A percentile compares a stretch with the other conserved stretches of the same genome.
Evolutionary conservation across 2,797 vertebrate species (phyloP).

Genomic region (Neostethus bicornis): DNA sequence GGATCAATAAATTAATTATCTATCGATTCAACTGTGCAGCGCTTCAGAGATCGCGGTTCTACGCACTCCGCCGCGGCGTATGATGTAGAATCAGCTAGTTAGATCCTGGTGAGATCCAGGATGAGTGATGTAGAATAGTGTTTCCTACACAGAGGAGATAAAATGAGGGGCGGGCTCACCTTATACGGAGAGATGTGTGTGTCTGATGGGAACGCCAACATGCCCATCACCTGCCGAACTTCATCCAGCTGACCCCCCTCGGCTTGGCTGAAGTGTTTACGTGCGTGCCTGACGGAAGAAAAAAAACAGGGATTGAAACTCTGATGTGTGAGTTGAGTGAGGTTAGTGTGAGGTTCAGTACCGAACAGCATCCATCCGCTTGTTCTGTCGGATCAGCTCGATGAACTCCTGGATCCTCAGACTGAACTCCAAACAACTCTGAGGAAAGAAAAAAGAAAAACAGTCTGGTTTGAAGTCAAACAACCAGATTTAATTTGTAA

Average conservation of each 20-base stretch:
- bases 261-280: conserved; percentile 98
- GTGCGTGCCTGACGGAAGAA: conserved; percentile 85
- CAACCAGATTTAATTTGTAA: background rate
- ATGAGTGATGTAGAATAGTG: no score
- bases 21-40: no score
- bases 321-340: no score
- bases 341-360: no score
- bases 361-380: conserved; percentile 98
- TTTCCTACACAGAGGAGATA: no score
- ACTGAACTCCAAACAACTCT: conserved; percentile 99
- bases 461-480: no score
- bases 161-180: conserved; percentile 71
- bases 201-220: conserved; percentile 98
- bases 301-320: background rate
- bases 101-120: no score
- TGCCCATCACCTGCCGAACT: conserved; percentile 98
- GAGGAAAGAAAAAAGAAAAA: conserved; percentile 40
- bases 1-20: no score
- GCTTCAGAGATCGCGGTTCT: no score
- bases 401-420: conserved; percentile 99
- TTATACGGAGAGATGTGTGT: conserved; percentile 99
- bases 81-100: no score
- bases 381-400: conserved; percentile 98
- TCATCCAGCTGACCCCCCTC: conserved; percentile 98
- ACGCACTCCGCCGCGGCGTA: no score